Conservation (phyloP, 2,113 vertebrate species). For the Capra hircus region DNA sequence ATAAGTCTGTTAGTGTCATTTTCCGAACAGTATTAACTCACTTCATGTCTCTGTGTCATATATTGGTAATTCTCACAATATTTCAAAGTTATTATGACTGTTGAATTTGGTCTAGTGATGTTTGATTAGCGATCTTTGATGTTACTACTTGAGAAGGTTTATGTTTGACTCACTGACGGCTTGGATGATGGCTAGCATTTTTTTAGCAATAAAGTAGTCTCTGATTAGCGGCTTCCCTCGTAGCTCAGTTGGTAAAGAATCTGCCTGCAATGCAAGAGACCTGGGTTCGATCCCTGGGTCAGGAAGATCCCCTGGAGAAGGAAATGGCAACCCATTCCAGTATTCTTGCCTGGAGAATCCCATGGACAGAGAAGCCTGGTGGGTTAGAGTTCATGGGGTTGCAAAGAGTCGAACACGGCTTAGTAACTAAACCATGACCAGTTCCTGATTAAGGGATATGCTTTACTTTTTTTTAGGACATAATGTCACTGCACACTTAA, state of each 20-base stretch:
- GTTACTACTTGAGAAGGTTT: background rate
- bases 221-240: background rate
- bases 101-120: background rate
- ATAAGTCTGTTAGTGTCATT: background rate
- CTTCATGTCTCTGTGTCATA: background rate
- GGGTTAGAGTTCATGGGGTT: background rate
- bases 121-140: background rate
- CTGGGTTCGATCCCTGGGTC: background rate
- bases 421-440: background rate
- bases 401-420: rapidly evolving
- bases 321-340: background rate
- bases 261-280: background rate
- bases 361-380: background rate
- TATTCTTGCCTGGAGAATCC: background rate
- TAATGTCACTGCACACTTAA: background rate
- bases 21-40: background rate
- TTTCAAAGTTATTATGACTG: background rate
- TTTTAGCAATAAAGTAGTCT: background rate
- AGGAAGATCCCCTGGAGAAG: background rate
- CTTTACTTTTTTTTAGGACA: background rate
- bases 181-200: background rate
- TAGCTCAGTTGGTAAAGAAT: background rate
- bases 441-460: background rate
- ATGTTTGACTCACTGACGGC: background rate
- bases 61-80: background rate